Evolutionary conservation across 1,140 invertebrate species (phyloP), one percentile per base, ranked within the genome.

Genomic region (Euschistus heros): DNA sequence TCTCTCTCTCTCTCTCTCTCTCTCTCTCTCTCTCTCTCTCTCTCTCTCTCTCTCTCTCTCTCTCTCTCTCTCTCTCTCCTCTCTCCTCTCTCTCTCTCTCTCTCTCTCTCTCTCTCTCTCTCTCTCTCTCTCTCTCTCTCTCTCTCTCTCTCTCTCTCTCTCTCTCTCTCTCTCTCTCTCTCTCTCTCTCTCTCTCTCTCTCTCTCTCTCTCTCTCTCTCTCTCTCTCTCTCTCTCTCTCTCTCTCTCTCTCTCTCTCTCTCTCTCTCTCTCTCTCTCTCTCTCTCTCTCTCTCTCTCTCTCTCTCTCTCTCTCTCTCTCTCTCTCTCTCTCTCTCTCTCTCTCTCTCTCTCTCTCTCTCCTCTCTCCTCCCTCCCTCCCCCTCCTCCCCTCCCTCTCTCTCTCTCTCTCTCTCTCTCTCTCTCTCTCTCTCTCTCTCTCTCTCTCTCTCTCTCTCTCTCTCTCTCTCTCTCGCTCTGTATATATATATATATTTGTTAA

Each of bases 141-240:
- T 30, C 67, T 50, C 67, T 68, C 27, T 30, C 59, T 55, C 62
- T 57, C 24, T 55, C 62, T 63, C 61, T 67, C 50, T 67, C 62
- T 37, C 52, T 63, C 61, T 67, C 50, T 67, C 62, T 60, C 60
- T 63, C 64, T 68, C 64, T 68, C 59, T 68, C 54, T 61, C 55
- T 18, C 52, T 54, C 52, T 54, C 52, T 54, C 52, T 54, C 52
- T 54, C 52, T 54, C 52, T 54, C 52, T 54, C 52, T 54, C 52
- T 54, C 52, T 54, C 52, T 54, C 52, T 54, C 52, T 54, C 52
- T 54, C 52, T 54, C 52, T 54, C 52, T 54, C 52, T 54, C 52
- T 54, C 52, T 54, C 52, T 54, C 52, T 54, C 52, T 54, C 52
- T 54, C 52, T 54, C 52, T 54, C 52, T 54, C 52, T 54, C 52